Percentiles rank a stretch among this genome's conserved stretches.
These are phyloP conservation scores for Cavia aperea DNA, from an alignment of 2,113 vertebrate genomes.

Conservation along the genomic window DNA sequence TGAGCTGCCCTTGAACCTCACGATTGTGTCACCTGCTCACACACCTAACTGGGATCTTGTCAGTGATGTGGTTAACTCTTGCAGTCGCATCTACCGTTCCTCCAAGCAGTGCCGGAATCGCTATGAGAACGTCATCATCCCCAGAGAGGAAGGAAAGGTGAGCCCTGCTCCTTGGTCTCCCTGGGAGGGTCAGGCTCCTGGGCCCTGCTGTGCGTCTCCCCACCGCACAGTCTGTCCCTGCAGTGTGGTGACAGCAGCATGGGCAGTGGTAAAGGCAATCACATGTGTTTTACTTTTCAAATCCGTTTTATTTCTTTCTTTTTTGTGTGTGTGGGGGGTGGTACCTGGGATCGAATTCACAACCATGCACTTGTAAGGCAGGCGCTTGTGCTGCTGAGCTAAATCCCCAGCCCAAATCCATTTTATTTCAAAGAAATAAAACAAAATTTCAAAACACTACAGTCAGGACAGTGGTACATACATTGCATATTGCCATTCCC, in stretches of 20 bases:
- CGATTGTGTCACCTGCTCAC: slow-evolving; percentile 84
- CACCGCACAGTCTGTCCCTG: not conserved
- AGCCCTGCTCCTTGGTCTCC: not conserved
- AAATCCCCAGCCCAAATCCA: too few relatives aligned
- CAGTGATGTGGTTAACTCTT: slow-evolving; percentile 87
- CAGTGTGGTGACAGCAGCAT: not conserved
- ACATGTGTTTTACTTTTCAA: not conserved
- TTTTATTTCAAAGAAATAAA: too few relatives aligned
- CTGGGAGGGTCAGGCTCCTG: not conserved
- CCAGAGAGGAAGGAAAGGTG: slow-evolving; percentile 85
- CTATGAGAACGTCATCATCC: slow-evolving; percentile 86
- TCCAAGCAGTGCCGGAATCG: slow-evolving; percentile 85
- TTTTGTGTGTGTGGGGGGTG: too few relatives aligned
- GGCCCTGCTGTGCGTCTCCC: not conserved
- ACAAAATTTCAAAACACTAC: too few relatives aligned
- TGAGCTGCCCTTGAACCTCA: slow-evolving; percentile 84
- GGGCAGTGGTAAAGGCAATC: not conserved
- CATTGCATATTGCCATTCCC: too few relatives aligned
- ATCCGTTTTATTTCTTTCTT: too few relatives aligned
- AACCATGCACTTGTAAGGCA: too few relatives aligned
- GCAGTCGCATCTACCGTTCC: slow-evolving; percentile 86
- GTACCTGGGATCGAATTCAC: too few relatives aligned
- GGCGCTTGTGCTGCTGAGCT: too few relatives aligned
- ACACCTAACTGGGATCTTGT: slow-evolving; percentile 91
- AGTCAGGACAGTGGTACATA: too few relatives aligned